phyloP scores from a whole-genome alignment of 2,797 vertebrate species.

The Enteromius fasciolatus region DNA sequence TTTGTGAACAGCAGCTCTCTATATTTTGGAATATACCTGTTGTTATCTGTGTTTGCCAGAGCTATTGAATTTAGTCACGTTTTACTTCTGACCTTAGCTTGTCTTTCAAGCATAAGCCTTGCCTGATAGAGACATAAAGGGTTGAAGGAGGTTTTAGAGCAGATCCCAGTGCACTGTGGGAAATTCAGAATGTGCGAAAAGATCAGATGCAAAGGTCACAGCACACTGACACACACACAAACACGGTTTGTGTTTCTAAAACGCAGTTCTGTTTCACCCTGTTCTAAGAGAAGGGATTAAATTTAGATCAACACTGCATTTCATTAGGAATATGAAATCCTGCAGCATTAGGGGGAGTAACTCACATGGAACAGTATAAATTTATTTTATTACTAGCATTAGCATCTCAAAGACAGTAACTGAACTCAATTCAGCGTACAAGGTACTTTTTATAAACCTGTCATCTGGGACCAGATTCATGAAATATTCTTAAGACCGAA shows the following conservation, averaged over 20 bases:
- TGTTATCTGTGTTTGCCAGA: neutral
- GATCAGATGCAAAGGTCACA: conserved; percentile 30
- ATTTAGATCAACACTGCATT: neutral
- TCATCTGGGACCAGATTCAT: neutral
- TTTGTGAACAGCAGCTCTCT: neutral
- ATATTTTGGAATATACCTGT: neutral
- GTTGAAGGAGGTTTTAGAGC: conserved; percentile 9
- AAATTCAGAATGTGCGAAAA: conserved; percentile 40
- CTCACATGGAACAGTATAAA: conserved; percentile 4
- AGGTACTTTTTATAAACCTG: neutral
- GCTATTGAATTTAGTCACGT: conserved; percentile 26
- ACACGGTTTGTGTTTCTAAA: conserved; percentile 3
- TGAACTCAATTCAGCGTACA: neutral
- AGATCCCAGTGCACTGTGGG: conserved; percentile 18
- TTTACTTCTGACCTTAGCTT: conserved; percentile 58
- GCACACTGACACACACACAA: neutral
- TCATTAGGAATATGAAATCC: conserved; percentile 23
- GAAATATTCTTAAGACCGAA: neutral
- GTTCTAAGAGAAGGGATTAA: conserved; percentile 22
- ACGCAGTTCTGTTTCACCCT: neutral
- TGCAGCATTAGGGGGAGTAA: neutral
- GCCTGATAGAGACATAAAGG: conserved; percentile 10
- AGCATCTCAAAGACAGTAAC: conserved; percentile 10
- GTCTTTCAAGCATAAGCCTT: neutral
- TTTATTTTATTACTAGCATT: conserved; percentile 1